Conservation (phyloP, 2,888 invertebrate species). For the Melipona beecheii region DNA sequence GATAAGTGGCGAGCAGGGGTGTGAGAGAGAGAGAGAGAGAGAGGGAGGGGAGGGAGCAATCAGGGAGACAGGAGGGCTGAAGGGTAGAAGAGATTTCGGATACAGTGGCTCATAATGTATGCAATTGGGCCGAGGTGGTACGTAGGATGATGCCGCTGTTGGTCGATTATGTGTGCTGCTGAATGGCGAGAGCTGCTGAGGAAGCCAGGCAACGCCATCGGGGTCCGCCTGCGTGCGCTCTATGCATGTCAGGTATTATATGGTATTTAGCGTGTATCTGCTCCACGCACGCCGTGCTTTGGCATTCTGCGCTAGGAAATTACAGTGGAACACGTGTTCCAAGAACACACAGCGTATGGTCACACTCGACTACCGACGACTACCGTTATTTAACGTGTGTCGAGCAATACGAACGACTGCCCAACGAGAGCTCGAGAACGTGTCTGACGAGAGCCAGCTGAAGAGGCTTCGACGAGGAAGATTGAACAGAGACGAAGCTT, state of each 20-base stretch:
- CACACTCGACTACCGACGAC: conserved; percentile 5
- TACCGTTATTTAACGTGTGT: neutral
- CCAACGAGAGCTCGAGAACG: no score
- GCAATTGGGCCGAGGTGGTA: conserved; percentile 65
- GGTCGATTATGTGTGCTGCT: conserved; percentile 60
- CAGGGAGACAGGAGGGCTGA: neutral
- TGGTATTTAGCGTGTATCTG: conserved; percentile 64
- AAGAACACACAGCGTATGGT: conserved; percentile 31
- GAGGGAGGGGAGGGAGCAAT: neutral
- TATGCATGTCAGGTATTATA: conserved; percentile 63
- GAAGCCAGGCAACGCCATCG: conserved; percentile 15
- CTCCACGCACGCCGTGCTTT: conserved; percentile 29
- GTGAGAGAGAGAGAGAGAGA: neutral
- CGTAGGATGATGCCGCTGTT: conserved; percentile 38
- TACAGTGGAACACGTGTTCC: conserved; percentile 42
- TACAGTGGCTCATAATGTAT: conserved; percentile 63
- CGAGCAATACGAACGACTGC: neutral
- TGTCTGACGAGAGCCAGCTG: no score
- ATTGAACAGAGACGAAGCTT: no score
- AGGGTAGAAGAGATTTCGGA: conserved; percentile 37
- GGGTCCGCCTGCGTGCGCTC: conserved; percentile 25
- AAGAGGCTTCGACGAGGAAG: no score
- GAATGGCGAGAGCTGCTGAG: conserved; percentile 45
- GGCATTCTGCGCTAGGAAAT: conserved; percentile 40
- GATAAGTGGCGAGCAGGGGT: conserved; percentile 6